Percentiles rank a stretch among this genome's conserved stretches.
These are phyloP conservation scores for Camelus bactrianus DNA, from an alignment of 2,113 vertebrate species.

Conservation along the genomic window DNA sequence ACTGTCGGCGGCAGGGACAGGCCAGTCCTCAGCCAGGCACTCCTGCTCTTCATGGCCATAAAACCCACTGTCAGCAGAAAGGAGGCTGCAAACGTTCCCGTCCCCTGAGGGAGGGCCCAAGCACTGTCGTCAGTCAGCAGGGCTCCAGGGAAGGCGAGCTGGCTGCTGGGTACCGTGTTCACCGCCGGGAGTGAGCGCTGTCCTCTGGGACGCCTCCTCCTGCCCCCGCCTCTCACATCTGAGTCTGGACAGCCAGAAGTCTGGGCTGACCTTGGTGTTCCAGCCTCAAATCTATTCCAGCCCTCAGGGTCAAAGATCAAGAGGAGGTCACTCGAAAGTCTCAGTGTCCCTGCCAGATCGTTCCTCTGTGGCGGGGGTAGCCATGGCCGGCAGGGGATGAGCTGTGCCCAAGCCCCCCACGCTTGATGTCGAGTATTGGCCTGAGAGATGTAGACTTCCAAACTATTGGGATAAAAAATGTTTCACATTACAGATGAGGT, in stretches of 20 bases:
- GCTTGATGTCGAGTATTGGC: fast-evolving
- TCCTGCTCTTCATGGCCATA: background rate
- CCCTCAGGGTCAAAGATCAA: background rate
- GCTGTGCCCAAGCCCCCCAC: fast-evolving
- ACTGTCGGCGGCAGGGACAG: background rate
- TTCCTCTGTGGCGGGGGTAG: fast-evolving
- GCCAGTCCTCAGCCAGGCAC: fast-evolving
- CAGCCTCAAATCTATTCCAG: too few relatives aligned
- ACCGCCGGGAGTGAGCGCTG: background rate
- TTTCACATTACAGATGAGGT: background rate
- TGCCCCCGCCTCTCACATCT: background rate
- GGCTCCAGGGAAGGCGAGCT: background rate
- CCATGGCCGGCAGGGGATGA: fast-evolving
- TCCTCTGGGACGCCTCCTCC: background rate
- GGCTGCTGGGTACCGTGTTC: too few relatives aligned
- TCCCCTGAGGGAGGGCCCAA: background rate
- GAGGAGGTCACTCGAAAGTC: background rate
- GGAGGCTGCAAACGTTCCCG: fast-evolving
- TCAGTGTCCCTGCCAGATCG: background rate
- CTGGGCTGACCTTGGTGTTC: background rate
- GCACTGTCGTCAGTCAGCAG: fast-evolving
- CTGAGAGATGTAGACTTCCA: background rate
- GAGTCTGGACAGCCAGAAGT: background rate
- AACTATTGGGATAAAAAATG: background rate
- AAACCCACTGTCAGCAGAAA: fast-evolving